phyloP scores from a whole-genome alignment of 2,113 vertebrate genomes.

The Halcyon senegalensis region DNA sequence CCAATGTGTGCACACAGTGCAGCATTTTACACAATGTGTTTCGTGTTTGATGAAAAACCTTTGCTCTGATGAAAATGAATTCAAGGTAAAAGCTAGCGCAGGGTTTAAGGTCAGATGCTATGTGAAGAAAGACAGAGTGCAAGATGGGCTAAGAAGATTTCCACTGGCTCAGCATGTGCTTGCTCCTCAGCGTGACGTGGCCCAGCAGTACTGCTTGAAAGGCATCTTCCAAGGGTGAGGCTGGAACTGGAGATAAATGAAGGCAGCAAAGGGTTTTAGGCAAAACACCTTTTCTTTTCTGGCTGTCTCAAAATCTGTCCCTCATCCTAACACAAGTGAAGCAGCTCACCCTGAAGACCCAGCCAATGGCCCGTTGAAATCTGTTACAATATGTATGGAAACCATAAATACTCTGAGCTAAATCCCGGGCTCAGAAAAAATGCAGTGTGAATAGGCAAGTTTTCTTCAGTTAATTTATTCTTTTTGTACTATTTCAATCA shows the following conservation, averaged over 20 bases:
- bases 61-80: not conserved
- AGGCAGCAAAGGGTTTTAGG: not conserved
- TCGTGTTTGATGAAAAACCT: not conserved
- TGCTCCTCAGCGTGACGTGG: not conserved
- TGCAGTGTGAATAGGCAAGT: not conserved
- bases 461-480: not conserved
- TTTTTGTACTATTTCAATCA: not conserved
- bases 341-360: not conserved
- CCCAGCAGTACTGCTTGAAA: not conserved
- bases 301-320: not conserved
- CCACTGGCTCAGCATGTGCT: not conserved
- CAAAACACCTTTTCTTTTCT: not conserved
- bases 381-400: not conserved
- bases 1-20: too few relatives aligned
- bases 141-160: not conserved
- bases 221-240: not conserved
- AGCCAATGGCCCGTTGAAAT: not conserved
- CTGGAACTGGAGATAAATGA: not conserved
- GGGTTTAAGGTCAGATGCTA: not conserved
- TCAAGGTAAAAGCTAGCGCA: not conserved
- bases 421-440: not conserved
- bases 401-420: not conserved
- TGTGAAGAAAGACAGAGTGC: not conserved
- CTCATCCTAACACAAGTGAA: accelerated
- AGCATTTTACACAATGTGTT: not conserved